These are phyloP conservation scores for Balaeniceps rex DNA, from an alignment of 2,113 vertebrate genomes.

Conservation along the genomic window DNA sequence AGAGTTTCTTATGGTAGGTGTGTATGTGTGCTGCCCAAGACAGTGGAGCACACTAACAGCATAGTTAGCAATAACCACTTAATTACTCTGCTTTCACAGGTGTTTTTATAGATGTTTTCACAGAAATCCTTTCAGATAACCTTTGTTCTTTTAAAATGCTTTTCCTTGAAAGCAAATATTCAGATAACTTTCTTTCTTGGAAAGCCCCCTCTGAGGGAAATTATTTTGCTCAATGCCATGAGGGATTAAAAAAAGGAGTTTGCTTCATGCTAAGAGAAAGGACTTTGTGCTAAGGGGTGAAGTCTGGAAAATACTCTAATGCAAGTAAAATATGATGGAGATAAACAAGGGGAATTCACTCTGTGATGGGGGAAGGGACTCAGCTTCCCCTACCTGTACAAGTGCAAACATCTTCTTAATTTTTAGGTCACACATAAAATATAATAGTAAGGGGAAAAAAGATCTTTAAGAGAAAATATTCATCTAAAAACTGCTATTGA, in stretches of 20 bases:
- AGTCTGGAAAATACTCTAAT: not conserved
- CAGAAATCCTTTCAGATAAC: not conserved
- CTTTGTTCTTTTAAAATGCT: not conserved
- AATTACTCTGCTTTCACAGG: not conserved
- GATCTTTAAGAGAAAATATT: not conserved
- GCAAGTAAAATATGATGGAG: not conserved
- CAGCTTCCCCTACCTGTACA: not conserved
- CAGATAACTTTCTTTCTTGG: not conserved
- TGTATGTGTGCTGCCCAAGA: accelerated
- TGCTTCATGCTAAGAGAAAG: not conserved
- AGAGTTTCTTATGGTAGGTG: not conserved
- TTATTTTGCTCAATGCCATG: not conserved
- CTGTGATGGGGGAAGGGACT: not conserved
- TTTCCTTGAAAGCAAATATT: not conserved
- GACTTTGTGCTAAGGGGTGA: not conserved
- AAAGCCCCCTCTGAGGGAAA: not conserved
- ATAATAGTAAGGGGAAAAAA: not conserved
- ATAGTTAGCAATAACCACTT: not conserved
- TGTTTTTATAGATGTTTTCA: not conserved
- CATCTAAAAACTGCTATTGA: not conserved
- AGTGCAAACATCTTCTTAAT: not conserved
- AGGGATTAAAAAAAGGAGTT: not conserved
- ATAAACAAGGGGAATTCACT: not conserved
- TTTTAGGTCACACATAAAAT: not conserved
- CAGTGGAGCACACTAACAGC: not conserved